These are phyloP conservation scores for Acinonyx jubatus DNA, from an alignment of 2,113 vertebrate species.

Conservation along the genomic window DNA sequence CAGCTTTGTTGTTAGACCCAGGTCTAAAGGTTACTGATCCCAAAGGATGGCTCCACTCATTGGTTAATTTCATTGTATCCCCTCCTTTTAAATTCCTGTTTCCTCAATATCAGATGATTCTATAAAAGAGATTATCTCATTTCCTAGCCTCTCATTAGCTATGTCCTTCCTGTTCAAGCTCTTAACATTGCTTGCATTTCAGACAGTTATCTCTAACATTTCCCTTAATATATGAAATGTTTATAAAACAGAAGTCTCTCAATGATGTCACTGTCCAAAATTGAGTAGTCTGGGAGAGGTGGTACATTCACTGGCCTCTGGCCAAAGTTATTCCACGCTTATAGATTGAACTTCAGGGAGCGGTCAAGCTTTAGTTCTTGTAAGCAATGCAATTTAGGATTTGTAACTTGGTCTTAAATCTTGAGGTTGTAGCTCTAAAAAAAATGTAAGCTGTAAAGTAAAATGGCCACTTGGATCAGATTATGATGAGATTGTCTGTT, in stretches of 20 bases:
- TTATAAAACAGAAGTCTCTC: conserved; percentile 61
- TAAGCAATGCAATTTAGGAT: neutral
- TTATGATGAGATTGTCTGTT: neutral
- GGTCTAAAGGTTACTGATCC: conserved; percentile 44
- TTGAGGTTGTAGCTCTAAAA: neutral
- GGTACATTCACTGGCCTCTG: neutral
- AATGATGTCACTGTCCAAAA: conserved; percentile 48
- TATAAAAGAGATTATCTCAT: conserved; percentile 62
- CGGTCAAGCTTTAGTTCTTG: neutral
- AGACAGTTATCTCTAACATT: conserved; percentile 64
- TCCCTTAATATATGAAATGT: conserved; percentile 57
- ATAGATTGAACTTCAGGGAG: neutral
- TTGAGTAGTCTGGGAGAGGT: neutral
- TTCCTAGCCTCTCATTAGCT: conserved; percentile 68
- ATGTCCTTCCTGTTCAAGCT: conserved; percentile 66
- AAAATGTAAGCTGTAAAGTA: neutral
- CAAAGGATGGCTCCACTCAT: neutral
- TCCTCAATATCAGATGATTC: conserved; percentile 64
- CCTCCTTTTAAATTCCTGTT: conserved; percentile 57
- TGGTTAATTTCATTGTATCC: conserved; percentile 62
- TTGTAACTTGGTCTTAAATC: neutral
- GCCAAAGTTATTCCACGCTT: neutral
- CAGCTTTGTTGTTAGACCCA: neutral
- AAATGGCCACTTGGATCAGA: neutral
- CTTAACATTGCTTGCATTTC: conserved; percentile 40